Percentiles rank a stretch among this genome's conserved stretches.
phyloP scores from a whole-genome alignment of 2,113 vertebrate species.

The Pseudois nayaur region DNA sequence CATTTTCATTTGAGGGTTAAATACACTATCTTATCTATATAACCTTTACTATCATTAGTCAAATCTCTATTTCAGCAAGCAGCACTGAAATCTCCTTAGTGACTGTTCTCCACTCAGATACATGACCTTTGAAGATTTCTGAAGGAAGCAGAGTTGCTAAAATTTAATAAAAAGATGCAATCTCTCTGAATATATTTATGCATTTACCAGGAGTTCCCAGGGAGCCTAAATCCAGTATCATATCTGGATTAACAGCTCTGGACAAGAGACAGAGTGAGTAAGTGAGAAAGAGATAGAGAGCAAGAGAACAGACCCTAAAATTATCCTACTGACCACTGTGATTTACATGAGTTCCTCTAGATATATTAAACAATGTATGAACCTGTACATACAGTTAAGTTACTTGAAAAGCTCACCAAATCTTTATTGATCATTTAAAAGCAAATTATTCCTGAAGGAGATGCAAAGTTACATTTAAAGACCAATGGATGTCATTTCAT shows the following conservation, averaged over 20 bases:
- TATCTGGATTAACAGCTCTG: background rate
- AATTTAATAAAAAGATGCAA: background rate
- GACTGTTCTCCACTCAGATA: background rate
- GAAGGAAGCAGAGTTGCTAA: background rate
- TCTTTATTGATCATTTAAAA: background rate
- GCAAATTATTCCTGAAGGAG: slow-evolving; percentile 15
- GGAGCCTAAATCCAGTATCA: background rate
- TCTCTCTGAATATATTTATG: background rate
- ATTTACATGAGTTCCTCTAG: background rate
- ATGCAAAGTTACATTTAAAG: slow-evolving; percentile 39
- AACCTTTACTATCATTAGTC: background rate
- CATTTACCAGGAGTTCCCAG: background rate
- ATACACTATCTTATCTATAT: background rate
- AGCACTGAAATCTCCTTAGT: background rate
- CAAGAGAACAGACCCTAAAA: background rate
- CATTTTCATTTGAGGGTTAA: background rate
- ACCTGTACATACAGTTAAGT: background rate
- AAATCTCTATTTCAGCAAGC: slow-evolving; percentile 38
- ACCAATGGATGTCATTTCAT: background rate
- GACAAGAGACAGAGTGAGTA: background rate
- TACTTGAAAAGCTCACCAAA: slow-evolving; percentile 7
- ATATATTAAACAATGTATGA: background rate
- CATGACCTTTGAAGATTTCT: background rate
- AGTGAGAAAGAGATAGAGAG: background rate
- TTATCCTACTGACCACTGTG: background rate